Conservation (phyloP, 2,113 vertebrate genomes). For the Archocentrus centrarchus region DNA sequence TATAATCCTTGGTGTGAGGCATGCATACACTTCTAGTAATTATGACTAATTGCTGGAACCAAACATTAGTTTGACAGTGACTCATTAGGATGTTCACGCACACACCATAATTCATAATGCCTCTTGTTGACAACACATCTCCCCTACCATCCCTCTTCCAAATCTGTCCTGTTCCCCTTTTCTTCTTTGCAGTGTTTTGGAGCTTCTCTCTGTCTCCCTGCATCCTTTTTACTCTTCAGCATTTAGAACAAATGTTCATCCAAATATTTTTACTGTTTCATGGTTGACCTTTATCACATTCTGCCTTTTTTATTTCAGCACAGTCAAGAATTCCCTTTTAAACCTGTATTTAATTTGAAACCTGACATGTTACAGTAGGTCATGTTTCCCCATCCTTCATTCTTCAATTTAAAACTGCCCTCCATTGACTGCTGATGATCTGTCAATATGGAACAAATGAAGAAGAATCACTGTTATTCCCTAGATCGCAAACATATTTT, state of each 20-base stretch:
- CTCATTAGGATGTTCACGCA: conserved; percentile 8
- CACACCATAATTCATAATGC: neutral
- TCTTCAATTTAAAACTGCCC: neutral
- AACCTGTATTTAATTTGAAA: conserved; percentile 6
- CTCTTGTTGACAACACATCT: conserved; percentile 1
- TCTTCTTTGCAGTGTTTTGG: neutral
- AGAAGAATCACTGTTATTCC: neutral
- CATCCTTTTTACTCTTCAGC: neutral
- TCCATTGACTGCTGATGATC: conserved; percentile 1
- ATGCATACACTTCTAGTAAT: neutral
- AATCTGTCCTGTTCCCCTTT: neutral
- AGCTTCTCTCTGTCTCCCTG: no score
- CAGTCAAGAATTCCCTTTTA: neutral
- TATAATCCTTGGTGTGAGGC: conserved; percentile 4
- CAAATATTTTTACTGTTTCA: neutral
- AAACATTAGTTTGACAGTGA: conserved; percentile 10
- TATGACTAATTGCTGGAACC: conserved; percentile 7
- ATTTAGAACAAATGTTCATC: neutral
- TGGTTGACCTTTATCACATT: neutral
- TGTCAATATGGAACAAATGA: conserved; percentile 4
- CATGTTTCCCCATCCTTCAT: neutral
- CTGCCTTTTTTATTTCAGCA: neutral
- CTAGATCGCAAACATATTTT: neutral
- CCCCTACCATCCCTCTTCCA: neutral
- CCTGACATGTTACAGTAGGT: neutral